Percentiles rank a stretch among this genome's conserved stretches.
Conservation (phyloP, 2,113 vertebrate species). For the Sebastes schlegelii region DNA sequence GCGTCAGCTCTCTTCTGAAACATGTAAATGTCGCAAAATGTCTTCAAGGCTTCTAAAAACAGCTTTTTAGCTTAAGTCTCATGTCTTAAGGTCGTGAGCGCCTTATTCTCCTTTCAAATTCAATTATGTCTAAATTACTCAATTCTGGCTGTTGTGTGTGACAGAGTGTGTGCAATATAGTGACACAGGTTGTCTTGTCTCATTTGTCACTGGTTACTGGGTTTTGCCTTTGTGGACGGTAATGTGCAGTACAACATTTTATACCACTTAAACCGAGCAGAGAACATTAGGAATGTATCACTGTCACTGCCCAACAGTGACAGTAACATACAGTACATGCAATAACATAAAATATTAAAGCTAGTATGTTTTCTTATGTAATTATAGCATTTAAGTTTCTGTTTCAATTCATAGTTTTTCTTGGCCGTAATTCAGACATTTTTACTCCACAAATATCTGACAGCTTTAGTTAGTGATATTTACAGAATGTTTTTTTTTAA, state of each 20-base stretch:
- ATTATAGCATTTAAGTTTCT: neutral
- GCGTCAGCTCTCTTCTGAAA: conserved; percentile 38
- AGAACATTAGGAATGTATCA: conserved; percentile 13
- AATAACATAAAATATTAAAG: neutral
- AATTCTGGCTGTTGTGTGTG: conserved; percentile 20
- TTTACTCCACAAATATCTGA: neutral
- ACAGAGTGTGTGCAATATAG: conserved; percentile 30
- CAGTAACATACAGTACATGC: neutral
- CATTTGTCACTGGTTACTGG: conserved; percentile 42
- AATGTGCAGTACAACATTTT: conserved; percentile 16
- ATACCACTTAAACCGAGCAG: conserved; percentile 19
- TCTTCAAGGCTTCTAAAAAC: conserved; percentile 47
- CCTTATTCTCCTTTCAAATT: conserved; percentile 57
- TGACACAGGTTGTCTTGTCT: conserved; percentile 51
- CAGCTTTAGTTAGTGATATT: neutral
- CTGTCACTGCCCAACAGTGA: neutral
- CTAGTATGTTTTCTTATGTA: neutral
- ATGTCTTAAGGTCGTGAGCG: conserved; percentile 36
- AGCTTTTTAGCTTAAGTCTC: conserved; percentile 43
- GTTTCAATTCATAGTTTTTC: neutral
- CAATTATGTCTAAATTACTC: conserved; percentile 53
- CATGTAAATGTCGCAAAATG: conserved; percentile 47
- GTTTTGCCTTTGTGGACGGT: neutral
- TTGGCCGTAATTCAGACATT: neutral
- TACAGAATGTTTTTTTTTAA: neutral